Conservation (phyloP, 1,140 invertebrate species). For the Zaprionus capensis region DNA sequence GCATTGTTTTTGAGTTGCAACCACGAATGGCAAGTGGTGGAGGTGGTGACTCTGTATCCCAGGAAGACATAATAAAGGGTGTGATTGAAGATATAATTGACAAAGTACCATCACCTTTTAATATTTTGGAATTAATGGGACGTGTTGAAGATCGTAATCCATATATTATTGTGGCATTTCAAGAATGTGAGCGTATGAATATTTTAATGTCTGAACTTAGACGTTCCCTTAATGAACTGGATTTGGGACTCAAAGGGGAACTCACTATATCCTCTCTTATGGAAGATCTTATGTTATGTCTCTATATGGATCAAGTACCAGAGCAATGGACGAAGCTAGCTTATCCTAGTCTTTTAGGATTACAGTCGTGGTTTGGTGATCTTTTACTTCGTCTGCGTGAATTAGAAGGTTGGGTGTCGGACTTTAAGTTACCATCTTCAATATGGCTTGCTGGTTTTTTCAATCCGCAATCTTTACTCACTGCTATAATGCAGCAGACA, state of each 20-base stretch:
- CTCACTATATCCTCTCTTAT: slow-evolving; percentile 96
- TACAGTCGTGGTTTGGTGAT: slow-evolving; percentile 96
- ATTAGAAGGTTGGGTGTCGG: slow-evolving; percentile 91
- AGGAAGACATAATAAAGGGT: slow-evolving; percentile 93
- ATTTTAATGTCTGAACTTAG: slow-evolving; percentile 91
- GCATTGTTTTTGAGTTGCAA: slow-evolving; percentile 96
- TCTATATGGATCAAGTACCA: slow-evolving; percentile 95
- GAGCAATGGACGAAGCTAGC: slow-evolving; percentile 92
- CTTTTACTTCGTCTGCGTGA: slow-evolving; percentile 91
- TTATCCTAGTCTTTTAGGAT: slow-evolving; percentile 93
- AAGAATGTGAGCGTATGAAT: slow-evolving; percentile 98
- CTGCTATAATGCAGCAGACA: slow-evolving; percentile 98
- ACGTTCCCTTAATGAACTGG: slow-evolving; percentile 92
- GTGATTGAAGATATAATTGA: slow-evolving; percentile 95
- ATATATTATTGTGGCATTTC: slow-evolving; percentile 95
- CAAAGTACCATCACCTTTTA: slow-evolving; percentile 95
- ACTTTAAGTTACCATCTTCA: slow-evolving; percentile 92
- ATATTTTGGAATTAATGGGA: slow-evolving; percentile 92
- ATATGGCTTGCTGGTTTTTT: slow-evolving; percentile 98
- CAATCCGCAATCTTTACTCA: slow-evolving; percentile 98
- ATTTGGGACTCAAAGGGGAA: slow-evolving; percentile 96
- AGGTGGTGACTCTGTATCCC: slow-evolving; percentile 87
- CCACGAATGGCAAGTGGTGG: slow-evolving; percentile 89
- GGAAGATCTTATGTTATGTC: slow-evolving; percentile 92
- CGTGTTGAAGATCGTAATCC: slow-evolving; percentile 96